Evolutionary conservation across 2,113 vertebrate genomes (phyloP).

Genomic region (Trachemys scripta): DNA sequence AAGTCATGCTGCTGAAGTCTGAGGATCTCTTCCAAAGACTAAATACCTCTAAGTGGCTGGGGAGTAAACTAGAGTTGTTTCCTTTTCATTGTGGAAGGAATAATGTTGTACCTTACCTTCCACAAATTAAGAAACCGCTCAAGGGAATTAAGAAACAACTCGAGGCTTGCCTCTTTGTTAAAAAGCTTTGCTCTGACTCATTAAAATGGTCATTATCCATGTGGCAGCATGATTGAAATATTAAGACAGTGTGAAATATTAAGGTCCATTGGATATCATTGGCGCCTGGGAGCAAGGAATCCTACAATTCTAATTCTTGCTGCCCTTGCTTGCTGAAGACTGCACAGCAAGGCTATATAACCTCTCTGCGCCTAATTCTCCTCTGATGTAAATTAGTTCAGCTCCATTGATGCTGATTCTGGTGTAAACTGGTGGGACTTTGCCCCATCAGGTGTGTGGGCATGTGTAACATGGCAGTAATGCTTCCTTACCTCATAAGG

Average conservation of each 20-base stretch:
- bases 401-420: not conserved
- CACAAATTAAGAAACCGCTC: not conserved
- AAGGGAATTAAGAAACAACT: not conserved
- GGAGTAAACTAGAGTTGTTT: not conserved
- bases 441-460: not conserved
- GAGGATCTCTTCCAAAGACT: not conserved
- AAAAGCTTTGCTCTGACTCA: not conserved
- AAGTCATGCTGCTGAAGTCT: constrained; percentile 31
- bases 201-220: not conserved
- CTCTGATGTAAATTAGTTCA: not conserved
- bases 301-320: not conserved
- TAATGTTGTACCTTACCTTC: not conserved
- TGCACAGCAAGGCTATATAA: not conserved
- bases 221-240: not conserved
- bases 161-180: not conserved
- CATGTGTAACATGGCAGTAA: not conserved
- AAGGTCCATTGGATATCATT: not conserved
- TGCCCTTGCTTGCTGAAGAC: not conserved
- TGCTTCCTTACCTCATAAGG: not conserved
- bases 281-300: not conserved
- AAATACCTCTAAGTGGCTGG: not conserved
- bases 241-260: not conserved
- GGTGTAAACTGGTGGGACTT: not conserved
- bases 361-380: not conserved
- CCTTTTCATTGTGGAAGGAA: rapidly evolving